Base-by-base conservation (phyloP, 2,888 invertebrate species). In the Lochmaea crataegi region DNA sequence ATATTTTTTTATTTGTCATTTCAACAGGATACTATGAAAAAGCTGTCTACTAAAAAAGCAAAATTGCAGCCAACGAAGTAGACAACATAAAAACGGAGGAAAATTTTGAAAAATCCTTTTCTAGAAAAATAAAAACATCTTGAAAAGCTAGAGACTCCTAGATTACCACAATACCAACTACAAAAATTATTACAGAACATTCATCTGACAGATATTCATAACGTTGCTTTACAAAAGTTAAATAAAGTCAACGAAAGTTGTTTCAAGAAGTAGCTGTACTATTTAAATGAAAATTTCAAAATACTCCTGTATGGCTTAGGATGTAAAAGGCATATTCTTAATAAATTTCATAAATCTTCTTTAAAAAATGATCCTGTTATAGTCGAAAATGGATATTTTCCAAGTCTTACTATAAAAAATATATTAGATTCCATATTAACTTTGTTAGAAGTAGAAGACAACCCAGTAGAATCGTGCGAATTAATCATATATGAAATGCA, bases 321-420 rank as follows among this genome's bases (percentile, higher is more conserved):
- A 0, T 98, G 97, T 0, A 98, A 98, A 85, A 89, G 93, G 56
- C 88, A 89, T 41, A 87, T 98, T 26, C 86, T 98, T 45, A 91
- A 94, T 76, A 88, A 91, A 74, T 97, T 98, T 85, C 92, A 94
- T 82, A 87, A 86, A 18, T 88, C 91, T 75, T 86, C 89, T 32
- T 85, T 93, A 14, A 81, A 86, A 1, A 86, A 92, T 42, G 88
- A 90, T 80, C 92, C 94, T 0, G 94, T 94, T 69, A 85, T 98
- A 64, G 93, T 96, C 26, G 88, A 98, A 0, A 96, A 98, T 86
- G 98, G 98, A 2, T 97, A 94, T 87, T 97, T 97, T 84, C 97
- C 97, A 2, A 95, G 95, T 87, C 88, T 97, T 65, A 94, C 95
- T 0, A 87, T 96, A 0, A 96, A 96, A 88, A 94, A 93, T 89